A percentile compares a stretch with the other conserved stretches of the same genome.
Conservation (phyloP, 2,113 vertebrate genomes). For the Cynopterus brachyotis region DNA sequence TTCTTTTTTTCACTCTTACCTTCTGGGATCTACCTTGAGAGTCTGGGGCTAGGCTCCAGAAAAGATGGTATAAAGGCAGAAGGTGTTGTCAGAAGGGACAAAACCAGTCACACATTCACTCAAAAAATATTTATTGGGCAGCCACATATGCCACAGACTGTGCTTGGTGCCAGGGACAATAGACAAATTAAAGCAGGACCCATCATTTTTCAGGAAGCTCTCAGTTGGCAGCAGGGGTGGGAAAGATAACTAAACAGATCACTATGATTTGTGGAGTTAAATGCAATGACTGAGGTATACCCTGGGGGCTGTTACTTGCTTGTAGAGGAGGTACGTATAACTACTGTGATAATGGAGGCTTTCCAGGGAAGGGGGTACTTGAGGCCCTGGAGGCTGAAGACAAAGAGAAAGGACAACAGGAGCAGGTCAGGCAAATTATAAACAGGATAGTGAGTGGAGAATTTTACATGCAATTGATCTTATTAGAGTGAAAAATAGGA, state of each 20-base stretch:
- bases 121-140: slow-evolving; percentile 21
- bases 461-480: neutral
- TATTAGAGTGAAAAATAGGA: neutral
- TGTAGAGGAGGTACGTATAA: neutral
- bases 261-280: neutral
- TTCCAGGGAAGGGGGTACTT: neutral
- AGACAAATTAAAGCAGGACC: neutral
- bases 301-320: neutral
- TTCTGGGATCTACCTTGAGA: neutral
- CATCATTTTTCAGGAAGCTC: neutral
- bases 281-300: too few relatives aligned
- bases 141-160: neutral
- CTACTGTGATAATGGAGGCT: neutral
- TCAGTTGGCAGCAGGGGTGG: neutral
- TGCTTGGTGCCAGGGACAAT: neutral
- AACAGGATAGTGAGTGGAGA: neutral
- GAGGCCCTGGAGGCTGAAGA: neutral
- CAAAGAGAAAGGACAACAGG: neutral
- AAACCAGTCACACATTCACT: slow-evolving; percentile 15
- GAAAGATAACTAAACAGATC: neutral
- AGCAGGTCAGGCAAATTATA: neutral
- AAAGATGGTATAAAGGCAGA: neutral
- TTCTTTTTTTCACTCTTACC: neutral
- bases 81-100: neutral
- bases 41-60: neutral